phyloP scores from a whole-genome alignment of 1,140 invertebrate species.

The Drosophila elegans region DNA sequence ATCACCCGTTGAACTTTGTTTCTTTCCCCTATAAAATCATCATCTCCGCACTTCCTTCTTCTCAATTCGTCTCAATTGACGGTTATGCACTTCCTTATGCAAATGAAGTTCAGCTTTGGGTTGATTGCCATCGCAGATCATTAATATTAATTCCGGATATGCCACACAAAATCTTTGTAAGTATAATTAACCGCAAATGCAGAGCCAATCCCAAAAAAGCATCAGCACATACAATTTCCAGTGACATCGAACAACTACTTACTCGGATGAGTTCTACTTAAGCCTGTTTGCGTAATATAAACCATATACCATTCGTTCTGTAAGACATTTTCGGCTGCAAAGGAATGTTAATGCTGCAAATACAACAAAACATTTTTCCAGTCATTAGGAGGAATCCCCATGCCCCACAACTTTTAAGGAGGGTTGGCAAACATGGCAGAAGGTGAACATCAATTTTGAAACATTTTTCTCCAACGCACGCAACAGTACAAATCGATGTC shows the following conservation, averaged over 20 bases:
- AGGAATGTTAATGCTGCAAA: conserved; percentile 76
- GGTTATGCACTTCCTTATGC: conserved; percentile 42
- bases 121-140: conserved; percentile 33
- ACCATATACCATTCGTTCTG: neutral
- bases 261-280: conserved; percentile 39
- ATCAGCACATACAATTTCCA: conserved; percentile 8
- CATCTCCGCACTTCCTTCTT: conserved; percentile 21
- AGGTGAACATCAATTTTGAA: conserved; percentile 79
- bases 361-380: conserved; percentile 66
- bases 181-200: conserved; percentile 45
- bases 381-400: conserved; percentile 53
- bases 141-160: conserved; percentile 60
- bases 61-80: conserved; percentile 31
- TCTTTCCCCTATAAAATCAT: conserved; percentile 1
- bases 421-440: conserved; percentile 47
- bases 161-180: conserved; percentile 33
- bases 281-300: conserved; percentile 65
- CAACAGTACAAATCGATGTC: conserved; percentile 62
- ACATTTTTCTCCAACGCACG: conserved; percentile 64
- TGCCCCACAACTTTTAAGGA: neutral
- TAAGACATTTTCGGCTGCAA: conserved; percentile 44
- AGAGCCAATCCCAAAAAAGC: conserved; percentile 16
- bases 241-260: conserved; percentile 38
- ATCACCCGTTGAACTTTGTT: neutral
- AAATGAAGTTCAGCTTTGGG: conserved; percentile 35